These are phyloP conservation scores for Dendronephthya gigantea DNA, from an alignment of 64 coral and sea anemone species.

Conservation along the genomic window DNA sequence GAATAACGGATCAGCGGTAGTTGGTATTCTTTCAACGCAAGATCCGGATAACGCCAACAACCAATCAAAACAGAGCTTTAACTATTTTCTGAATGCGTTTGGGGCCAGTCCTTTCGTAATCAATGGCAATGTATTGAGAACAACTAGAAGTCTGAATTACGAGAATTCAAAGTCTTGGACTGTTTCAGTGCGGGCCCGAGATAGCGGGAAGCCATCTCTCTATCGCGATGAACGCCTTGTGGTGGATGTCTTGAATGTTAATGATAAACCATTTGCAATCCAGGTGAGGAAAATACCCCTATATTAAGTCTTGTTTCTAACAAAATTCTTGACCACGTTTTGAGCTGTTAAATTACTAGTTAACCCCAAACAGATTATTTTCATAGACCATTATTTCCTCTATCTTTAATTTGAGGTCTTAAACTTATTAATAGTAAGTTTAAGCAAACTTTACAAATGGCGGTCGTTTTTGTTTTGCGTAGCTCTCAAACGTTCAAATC, in stretches of 20 bases:
- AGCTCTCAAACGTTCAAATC: neutral
- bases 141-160: slow-evolving; percentile 48
- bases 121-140: slow-evolving; percentile 52
- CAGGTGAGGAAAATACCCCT: neutral
- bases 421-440: no score
- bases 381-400: no score
- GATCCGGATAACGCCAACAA: slow-evolving; percentile 75
- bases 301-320: neutral
- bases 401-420: no score
- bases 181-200: slow-evolving; percentile 31
- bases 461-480: no score
- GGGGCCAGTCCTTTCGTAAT: slow-evolving; percentile 46
- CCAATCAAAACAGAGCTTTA: slow-evolving; percentile 41
- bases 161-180: slow-evolving; percentile 49
- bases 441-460: no score
- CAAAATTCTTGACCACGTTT: no score
- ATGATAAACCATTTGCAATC: neutral
- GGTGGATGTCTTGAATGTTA: neutral
- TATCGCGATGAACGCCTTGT: neutral
- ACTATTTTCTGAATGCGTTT: slow-evolving; percentile 34
- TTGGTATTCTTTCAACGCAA: slow-evolving; percentile 46
- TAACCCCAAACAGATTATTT: no score
- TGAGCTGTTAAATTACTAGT: no score
- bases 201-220: slow-evolving; percentile 25
- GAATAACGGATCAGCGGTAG: neutral